A percentile compares a stretch with the other conserved stretches of the same genome.
These are phyloP conservation scores for Hozukius guyotensis DNA, from an alignment of 2,797 vertebrate species.

Conservation along the genomic window DNA sequence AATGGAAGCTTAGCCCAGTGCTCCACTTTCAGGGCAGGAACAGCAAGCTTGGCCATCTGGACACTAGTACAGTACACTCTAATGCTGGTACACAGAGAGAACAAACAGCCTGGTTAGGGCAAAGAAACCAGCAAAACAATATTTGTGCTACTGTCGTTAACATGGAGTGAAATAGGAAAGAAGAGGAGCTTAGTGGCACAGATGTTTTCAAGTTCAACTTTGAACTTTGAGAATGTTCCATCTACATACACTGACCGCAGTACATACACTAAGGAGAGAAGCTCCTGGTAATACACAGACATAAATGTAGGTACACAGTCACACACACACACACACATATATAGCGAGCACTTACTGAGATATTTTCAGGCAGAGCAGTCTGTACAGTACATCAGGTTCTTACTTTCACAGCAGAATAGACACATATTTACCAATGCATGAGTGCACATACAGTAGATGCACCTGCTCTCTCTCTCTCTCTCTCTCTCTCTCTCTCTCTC, in stretches of 20 bases:
- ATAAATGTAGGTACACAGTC: background rate
- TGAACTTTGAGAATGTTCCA: accelerated
- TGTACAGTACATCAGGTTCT: background rate
- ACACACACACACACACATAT: background rate
- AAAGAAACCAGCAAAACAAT: background rate
- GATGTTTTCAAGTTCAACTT: background rate
- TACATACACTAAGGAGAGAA: background rate
- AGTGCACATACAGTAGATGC: constrained; percentile 16
- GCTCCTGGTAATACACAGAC: background rate
- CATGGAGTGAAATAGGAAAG: background rate
- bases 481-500: background rate
- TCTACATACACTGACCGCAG: background rate
- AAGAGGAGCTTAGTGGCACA: background rate
- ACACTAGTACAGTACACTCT: constrained; percentile 12
- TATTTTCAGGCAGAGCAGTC: background rate
- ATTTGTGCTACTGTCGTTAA: background rate
- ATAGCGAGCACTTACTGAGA: background rate
- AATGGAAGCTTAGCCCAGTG: constrained; percentile 78
- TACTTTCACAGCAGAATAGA: background rate
- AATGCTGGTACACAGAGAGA: constrained; percentile 5
- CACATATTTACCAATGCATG: background rate
- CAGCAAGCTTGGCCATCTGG: constrained; percentile 67
- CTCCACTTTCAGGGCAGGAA: constrained; percentile 71
- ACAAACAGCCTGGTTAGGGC: background rate
- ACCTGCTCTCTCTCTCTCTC: constrained; percentile 2